These are phyloP conservation scores for Macrochelys suwanniensis DNA, from an alignment of 2,797 vertebrate species.

Conservation along the genomic window DNA sequence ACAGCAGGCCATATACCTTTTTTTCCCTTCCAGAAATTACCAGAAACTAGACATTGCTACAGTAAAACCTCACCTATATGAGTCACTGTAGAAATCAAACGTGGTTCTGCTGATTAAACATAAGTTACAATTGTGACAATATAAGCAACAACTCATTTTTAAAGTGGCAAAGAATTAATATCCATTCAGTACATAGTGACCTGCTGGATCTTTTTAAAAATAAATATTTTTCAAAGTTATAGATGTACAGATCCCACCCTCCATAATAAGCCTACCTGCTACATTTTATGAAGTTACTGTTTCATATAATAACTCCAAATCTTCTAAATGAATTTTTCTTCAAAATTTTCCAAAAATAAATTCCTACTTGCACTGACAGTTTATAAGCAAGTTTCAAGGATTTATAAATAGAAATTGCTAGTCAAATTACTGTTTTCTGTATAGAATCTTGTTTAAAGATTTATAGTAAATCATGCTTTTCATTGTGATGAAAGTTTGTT, in stretches of 20 bases:
- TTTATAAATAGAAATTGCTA: slow-evolving; percentile 11
- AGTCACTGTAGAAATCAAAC: background rate
- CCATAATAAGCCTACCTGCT: background rate
- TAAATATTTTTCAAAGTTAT: background rate
- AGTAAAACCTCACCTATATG: background rate
- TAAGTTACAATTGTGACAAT: background rate
- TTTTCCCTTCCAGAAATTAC: background rate
- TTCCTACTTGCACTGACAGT: background rate
- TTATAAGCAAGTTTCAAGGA: slow-evolving; percentile 23
- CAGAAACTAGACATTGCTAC: background rate
- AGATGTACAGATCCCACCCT: background rate
- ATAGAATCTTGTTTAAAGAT: slow-evolving; percentile 21
- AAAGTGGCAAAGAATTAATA: rapidly evolving
- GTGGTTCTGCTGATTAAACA: background rate
- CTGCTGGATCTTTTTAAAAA: background rate
- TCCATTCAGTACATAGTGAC: rapidly evolving
- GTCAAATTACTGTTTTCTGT: background rate
- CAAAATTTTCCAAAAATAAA: background rate
- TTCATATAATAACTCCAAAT: background rate
- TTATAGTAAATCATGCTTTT: slow-evolving; percentile 6
- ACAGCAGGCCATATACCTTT: background rate
- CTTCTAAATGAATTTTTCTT: background rate
- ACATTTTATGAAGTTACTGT: background rate
- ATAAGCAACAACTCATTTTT: background rate
- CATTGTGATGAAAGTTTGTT: background rate